Evolutionary conservation across 2,797 vertebrate species (phyloP).

Genomic region (Sebastes taczanowskii): DNA sequence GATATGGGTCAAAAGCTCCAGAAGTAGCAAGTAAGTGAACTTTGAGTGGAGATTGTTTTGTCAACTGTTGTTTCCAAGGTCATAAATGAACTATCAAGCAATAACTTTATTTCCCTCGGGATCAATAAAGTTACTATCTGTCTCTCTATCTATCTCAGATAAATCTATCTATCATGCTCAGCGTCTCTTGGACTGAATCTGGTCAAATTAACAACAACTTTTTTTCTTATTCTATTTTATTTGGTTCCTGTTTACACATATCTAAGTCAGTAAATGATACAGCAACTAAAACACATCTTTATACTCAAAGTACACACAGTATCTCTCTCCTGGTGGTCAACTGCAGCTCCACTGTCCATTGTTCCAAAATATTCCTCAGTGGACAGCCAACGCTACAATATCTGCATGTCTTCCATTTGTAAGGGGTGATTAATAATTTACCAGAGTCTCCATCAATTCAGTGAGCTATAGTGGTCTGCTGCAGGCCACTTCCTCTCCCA

Average conservation of each 20-base stretch:
- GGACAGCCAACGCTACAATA: constrained; percentile 13
- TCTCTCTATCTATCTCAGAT: no score
- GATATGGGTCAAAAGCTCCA: not conserved
- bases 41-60: not conserved
- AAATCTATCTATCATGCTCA: not conserved
- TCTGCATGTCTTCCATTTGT: constrained; percentile 53
- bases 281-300: not conserved
- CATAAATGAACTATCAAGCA: no score
- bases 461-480: constrained; percentile 51
- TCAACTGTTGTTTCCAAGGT: not conserved
- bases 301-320: not conserved
- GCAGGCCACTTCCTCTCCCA: constrained; percentile 72
- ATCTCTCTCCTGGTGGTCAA: not conserved
- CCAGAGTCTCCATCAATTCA: constrained; percentile 54
- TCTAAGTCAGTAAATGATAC: not conserved
- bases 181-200: not conserved
- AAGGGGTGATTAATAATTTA: constrained; percentile 77
- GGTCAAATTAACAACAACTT: not conserved
- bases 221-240: not conserved
- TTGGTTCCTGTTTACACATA: not conserved
- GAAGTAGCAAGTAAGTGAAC: not conserved
- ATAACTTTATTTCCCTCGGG: no score
- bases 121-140: no score
- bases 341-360: constrained; percentile 41
- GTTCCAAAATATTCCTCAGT: constrained; percentile 33